phyloP scores from a whole-genome alignment of 2,888 invertebrate genomes.

The Ichneumoninae sp. region DNA sequence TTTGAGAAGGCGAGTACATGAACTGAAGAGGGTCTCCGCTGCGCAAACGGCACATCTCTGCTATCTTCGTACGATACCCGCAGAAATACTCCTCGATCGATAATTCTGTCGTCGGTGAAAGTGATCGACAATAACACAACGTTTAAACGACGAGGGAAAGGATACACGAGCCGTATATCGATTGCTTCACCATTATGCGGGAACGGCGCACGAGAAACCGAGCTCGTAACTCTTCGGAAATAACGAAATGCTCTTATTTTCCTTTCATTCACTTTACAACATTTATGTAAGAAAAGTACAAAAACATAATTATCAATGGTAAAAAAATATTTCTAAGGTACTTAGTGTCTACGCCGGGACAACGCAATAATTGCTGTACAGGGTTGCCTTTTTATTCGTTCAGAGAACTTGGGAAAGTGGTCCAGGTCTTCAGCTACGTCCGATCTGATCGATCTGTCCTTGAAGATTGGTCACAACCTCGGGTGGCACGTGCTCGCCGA shows the following conservation, averaged over 20 bases:
- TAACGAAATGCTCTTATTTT: background rate
- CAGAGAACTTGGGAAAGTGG: background rate
- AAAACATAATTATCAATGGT: conserved; percentile 11
- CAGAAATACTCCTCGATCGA: background rate
- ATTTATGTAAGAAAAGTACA: conserved; percentile 45
- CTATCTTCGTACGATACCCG: background rate
- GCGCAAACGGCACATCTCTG: background rate
- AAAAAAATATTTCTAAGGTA: conserved; percentile 35
- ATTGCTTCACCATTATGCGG: conserved; percentile 47
- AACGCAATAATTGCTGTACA: conserved; percentile 21
- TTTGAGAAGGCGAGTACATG: conserved; percentile 46
- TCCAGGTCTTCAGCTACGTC: conserved; percentile 85
- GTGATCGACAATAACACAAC: conserved; percentile 47
- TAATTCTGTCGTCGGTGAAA: conserved; percentile 55
- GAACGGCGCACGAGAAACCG: background rate
- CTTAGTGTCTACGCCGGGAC: conserved; percentile 22
- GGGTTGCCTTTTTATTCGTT: conserved; percentile 1
- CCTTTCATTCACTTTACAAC: background rate
- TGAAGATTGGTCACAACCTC: conserved; percentile 96
- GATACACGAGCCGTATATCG: conserved; percentile 39
- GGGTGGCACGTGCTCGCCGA: conserved; percentile 93
- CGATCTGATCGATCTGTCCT: conserved; percentile 93
- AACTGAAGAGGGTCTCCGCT: background rate
- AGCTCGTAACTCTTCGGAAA: conserved; percentile 26
- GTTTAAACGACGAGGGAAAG: conserved; percentile 44